phyloP scores from a whole-genome alignment of 2,113 vertebrate genomes.

The Vulpes lagopus region DNA sequence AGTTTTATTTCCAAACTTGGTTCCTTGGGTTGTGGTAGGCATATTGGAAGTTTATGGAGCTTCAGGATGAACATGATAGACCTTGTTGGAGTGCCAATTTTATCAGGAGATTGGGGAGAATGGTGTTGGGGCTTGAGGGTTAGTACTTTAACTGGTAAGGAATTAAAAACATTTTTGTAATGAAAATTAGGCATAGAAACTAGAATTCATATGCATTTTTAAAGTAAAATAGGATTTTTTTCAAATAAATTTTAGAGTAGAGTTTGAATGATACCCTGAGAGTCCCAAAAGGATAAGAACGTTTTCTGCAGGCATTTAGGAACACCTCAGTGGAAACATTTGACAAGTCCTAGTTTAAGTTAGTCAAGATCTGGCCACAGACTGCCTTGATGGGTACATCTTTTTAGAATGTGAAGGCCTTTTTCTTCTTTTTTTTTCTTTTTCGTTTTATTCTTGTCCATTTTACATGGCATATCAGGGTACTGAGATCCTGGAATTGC shows the following conservation, averaged over 20 bases:
- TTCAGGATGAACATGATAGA: neutral
- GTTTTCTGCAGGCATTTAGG: neutral
- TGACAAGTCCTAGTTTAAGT: neutral
- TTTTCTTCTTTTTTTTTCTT: neutral
- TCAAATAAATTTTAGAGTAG: neutral
- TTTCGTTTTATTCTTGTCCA: neutral
- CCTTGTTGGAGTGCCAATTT: neutral
- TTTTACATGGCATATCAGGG: neutral
- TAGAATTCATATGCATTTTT: constrained; percentile 5
- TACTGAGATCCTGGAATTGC: neutral
- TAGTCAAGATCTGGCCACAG: neutral
- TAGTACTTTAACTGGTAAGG: constrained; percentile 4
- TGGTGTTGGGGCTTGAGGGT: neutral
- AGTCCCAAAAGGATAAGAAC: neutral
- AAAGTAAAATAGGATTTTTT: constrained; percentile 8
- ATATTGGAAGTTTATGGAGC: neutral
- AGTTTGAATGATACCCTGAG: neutral
- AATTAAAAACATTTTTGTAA: neutral
- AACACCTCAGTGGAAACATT: neutral
- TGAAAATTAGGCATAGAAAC: constrained; percentile 20
- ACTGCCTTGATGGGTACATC: neutral
- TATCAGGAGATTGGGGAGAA: neutral
- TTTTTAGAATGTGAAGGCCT: neutral
- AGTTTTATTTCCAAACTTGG: constrained; percentile 10
- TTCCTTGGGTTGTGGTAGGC: neutral